Evolutionary conservation across 2,797 vertebrate genomes (phyloP).

Genomic region (Psittacula derbiana): DNA sequence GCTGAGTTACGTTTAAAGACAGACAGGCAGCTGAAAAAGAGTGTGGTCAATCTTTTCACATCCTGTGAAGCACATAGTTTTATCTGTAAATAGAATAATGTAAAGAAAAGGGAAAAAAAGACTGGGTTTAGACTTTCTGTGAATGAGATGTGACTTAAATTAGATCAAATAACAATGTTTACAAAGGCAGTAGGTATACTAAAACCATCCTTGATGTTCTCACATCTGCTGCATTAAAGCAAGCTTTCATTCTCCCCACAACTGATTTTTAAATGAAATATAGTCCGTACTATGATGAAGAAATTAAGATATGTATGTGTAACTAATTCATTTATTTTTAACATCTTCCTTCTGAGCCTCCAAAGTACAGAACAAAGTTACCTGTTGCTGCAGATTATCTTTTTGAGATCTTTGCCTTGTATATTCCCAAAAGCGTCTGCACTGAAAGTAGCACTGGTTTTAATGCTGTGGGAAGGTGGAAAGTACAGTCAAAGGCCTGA

Average conservation of each 20-base stretch:
- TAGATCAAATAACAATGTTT: slow-evolving; percentile 32
- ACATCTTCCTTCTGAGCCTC: background rate
- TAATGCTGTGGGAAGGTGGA: background rate
- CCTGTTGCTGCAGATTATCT: background rate
- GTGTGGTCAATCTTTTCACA: background rate
- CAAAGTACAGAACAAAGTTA: background rate
- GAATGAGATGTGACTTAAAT: background rate
- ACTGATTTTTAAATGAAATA: slow-evolving; percentile 33
- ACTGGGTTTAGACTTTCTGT: background rate
- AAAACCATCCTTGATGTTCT: slow-evolving; percentile 37
- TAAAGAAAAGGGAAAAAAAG: background rate
- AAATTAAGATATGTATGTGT: background rate
- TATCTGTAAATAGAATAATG: background rate
- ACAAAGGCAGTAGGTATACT: slow-evolving; percentile 2
- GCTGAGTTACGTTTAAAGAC: background rate
- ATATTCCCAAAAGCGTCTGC: background rate
- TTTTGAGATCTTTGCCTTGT: background rate
- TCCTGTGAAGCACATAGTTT: background rate
- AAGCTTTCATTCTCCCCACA: slow-evolving; percentile 18
- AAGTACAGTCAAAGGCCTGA: background rate
- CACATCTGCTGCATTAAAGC: background rate
- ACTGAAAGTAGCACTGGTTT: background rate
- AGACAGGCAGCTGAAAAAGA: background rate
- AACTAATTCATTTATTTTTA: background rate
- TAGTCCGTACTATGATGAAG: slow-evolving; percentile 18